Evolutionary conservation across 2,888 invertebrate genomes (phyloP).

Genomic region (Macropis europaea): DNA sequence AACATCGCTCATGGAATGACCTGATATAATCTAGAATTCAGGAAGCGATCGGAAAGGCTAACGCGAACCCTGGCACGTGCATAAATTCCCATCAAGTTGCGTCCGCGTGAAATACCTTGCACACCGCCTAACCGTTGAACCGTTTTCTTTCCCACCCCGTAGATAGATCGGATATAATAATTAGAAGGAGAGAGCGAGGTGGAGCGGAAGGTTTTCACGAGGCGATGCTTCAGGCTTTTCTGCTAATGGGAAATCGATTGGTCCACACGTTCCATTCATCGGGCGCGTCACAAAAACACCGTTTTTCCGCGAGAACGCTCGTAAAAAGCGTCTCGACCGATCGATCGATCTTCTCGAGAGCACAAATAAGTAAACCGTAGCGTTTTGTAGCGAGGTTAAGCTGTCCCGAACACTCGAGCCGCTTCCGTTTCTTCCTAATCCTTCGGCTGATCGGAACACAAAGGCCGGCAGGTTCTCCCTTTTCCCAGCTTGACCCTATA

Average conservation of each 20-base stretch:
- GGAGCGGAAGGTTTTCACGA: constrained; percentile 1
- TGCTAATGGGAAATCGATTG: constrained; percentile 44
- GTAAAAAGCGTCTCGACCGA: constrained; percentile 22
- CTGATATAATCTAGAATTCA: too few species aligned
- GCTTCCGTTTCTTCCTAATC: constrained; percentile 38
- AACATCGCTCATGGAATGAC: too few species aligned
- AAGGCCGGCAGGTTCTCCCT: constrained; percentile 10
- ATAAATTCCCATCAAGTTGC: too few species aligned
- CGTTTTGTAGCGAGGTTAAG: constrained; percentile 30
- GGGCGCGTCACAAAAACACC: constrained; percentile 2
- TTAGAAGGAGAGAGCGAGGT: neutral
- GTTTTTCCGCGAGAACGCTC: constrained; percentile 11
- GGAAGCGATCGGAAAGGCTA: too few species aligned
- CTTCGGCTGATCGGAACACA: constrained; percentile 20
- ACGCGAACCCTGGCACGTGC: too few species aligned
- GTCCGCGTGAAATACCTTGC: too few species aligned
- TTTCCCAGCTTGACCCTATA: constrained; percentile 3
- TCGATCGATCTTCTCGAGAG: constrained; percentile 33
- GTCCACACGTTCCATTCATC: constrained; percentile 8
- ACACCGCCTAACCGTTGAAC: too few species aligned
- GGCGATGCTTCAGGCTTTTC: constrained; percentile 20
- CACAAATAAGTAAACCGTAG: constrained; percentile 37
- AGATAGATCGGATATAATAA: too few species aligned
- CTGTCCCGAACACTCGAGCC: constrained; percentile 29
- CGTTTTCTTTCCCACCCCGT: too few species aligned